These are phyloP conservation scores for Mallotus villosus DNA, from an alignment of 2,797 vertebrate species.

Conservation along the genomic window DNA sequence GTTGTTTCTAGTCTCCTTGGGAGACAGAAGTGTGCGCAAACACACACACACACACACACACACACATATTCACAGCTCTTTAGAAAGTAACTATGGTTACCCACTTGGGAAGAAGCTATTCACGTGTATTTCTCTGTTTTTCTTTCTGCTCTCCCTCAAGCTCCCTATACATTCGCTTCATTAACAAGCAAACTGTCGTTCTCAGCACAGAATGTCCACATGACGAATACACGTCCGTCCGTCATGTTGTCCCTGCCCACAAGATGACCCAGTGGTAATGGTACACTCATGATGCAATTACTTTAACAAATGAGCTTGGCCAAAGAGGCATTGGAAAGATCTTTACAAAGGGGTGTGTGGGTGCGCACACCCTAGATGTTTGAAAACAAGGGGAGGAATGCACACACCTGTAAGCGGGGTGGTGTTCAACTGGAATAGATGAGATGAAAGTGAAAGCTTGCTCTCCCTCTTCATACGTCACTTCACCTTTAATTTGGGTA, in stretches of 20 bases:
- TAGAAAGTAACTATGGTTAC: slow-evolving; percentile 45
- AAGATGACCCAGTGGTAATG: not conserved
- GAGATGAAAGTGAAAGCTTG: too few relatives aligned
- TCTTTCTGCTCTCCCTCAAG: not conserved
- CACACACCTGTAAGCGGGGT: slow-evolving; percentile 17
- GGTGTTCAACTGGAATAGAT: too few relatives aligned
- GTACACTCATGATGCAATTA: not conserved
- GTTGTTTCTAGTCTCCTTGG: not conserved
- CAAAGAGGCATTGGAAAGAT: not conserved
- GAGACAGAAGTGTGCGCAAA: not conserved
- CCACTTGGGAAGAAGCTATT: slow-evolving; percentile 14
- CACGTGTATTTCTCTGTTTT: slow-evolving; percentile 27
- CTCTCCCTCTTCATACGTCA: not conserved
- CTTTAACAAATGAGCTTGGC: not conserved
- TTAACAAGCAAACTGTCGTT: not conserved
- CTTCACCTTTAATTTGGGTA: not conserved
- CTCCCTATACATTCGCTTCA: not conserved
- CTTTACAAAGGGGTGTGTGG: not conserved
- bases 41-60: slow-evolving; percentile 6
- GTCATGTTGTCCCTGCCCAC: not conserved
- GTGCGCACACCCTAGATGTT: not conserved
- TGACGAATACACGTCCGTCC: not conserved
- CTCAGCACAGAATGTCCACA: not conserved
- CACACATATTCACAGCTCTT: not conserved
- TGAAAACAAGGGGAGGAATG: slow-evolving; percentile 3